Conservation (phyloP, 1,140 invertebrate genomes). For the Aleiodes sp. region DNA sequence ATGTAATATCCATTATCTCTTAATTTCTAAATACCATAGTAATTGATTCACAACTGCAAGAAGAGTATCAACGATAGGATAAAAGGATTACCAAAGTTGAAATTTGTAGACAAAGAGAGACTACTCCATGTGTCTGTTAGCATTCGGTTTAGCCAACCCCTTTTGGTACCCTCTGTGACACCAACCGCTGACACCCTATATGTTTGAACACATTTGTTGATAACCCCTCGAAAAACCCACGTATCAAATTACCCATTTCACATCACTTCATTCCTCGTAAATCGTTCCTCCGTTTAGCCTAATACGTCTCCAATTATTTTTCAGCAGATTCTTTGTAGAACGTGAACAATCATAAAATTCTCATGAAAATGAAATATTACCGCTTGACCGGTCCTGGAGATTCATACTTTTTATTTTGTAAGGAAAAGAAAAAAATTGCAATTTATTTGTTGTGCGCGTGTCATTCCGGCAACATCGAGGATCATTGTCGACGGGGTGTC, state of each 20-base stretch:
- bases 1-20: not conserved
- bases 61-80: slow-evolving; percentile 25
- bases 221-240: slow-evolving; percentile 56
- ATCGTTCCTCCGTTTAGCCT: not conserved
- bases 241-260: slow-evolving; percentile 53
- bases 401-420: slow-evolving; percentile 42
- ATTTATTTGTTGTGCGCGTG: slow-evolving; percentile 55
- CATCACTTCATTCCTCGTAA: slow-evolving; percentile 10
- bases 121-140: not conserved
- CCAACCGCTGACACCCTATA: slow-evolving; percentile 56
- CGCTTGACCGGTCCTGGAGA: slow-evolving; percentile 27
- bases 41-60: slow-evolving; percentile 34
- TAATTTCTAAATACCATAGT: slow-evolving; percentile 4
- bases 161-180: not conserved
- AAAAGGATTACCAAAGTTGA: slow-evolving; percentile 35
- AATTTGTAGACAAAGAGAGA: slow-evolving; percentile 22
- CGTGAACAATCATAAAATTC: too few species aligned
- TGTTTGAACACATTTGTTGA: slow-evolving; percentile 67
- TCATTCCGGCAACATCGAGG: slow-evolving; percentile 41
- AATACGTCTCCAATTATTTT: not conserved
- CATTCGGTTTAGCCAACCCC: not conserved
- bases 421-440: slow-evolving; percentile 50
- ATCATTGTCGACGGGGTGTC: slow-evolving; percentile 54
- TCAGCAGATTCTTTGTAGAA: too few species aligned
- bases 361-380: too few species aligned